Percentiles rank a stretch among this genome's conserved stretches.
These are phyloP conservation scores for Netta rufina DNA, from an alignment of 2,797 vertebrate species.

Conservation along the genomic window DNA sequence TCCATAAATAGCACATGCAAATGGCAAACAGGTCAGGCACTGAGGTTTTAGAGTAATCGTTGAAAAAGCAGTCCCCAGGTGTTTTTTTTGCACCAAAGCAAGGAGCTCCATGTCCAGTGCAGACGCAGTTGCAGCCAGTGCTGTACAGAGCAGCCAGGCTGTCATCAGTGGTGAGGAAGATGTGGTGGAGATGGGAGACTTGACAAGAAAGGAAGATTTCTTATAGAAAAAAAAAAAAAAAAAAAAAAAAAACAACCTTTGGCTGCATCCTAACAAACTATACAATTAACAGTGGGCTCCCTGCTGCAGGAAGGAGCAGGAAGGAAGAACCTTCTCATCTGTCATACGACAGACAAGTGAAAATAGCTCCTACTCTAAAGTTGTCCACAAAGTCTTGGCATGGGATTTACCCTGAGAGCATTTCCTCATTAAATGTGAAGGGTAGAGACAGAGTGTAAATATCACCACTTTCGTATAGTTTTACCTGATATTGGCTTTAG, in stretches of 20 bases:
- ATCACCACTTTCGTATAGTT: not conserved
- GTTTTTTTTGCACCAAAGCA: not conserved
- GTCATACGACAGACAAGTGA: not conserved
- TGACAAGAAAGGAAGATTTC: not conserved
- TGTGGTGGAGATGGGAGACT: not conserved
- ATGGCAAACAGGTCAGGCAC: not conserved
- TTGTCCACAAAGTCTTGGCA: conserved; percentile 56
- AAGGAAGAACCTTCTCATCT: conserved; percentile 4
- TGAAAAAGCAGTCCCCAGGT: not conserved
- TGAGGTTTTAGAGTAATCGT: not conserved
- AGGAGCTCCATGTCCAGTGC: not conserved
- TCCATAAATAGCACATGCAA: not conserved
- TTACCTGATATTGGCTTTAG: not conserved
- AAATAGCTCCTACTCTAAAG: conserved; percentile 27
- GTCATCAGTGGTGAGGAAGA: not conserved
- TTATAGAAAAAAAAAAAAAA: not conserved
- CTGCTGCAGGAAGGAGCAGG: not conserved
- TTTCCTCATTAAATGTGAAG: conserved; percentile 74
- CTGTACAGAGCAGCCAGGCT: not conserved
- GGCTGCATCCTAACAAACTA: conserved; percentile 26
- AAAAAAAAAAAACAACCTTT: not conserved
- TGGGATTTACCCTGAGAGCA: conserved; percentile 36
- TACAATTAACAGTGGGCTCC: conserved; percentile 16
- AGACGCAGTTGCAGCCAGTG: not conserved
- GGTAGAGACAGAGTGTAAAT: conserved; percentile 59